These are phyloP conservation scores for Stichodactyla helianthus DNA, from an alignment of 64 coral and sea anemone species.

Conservation along the genomic window DNA sequence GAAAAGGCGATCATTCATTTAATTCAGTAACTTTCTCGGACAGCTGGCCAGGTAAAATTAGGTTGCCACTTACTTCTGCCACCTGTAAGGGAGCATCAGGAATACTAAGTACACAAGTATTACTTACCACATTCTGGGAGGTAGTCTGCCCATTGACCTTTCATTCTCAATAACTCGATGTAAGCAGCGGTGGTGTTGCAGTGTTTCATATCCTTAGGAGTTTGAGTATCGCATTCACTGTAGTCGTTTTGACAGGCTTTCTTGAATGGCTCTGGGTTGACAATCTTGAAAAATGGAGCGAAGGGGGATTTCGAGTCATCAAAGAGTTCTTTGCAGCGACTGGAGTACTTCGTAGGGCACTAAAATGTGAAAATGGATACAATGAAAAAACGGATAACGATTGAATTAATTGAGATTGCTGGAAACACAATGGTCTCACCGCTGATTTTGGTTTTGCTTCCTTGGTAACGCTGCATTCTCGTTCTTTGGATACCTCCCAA, in stretches of 20 bases:
- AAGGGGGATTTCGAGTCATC: slow-evolving; percentile 66
- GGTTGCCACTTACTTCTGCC: too few species aligned
- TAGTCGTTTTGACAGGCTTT: slow-evolving; percentile 77
- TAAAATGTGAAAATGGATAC: background rate
- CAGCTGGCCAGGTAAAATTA: too few species aligned
- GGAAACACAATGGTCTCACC: slow-evolving; percentile 2
- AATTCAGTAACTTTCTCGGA: background rate
- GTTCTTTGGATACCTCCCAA: slow-evolving; percentile 74
- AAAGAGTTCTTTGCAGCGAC: slow-evolving; percentile 70
- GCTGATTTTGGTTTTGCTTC: slow-evolving; percentile 30
- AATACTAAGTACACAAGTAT: background rate
- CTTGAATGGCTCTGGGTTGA: slow-evolving; percentile 77
- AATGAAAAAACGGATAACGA: background rate
- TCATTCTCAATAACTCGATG: slow-evolving; percentile 69
- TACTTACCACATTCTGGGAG: slow-evolving; percentile 92
- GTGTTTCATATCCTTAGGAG: slow-evolving; percentile 76
- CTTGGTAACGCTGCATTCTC: slow-evolving; percentile 35
- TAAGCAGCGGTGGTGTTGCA: slow-evolving; percentile 92
- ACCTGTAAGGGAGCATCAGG: too few species aligned
- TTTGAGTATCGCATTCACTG: slow-evolving; percentile 47
- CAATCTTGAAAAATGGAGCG: slow-evolving; percentile 57
- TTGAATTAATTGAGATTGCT: background rate
- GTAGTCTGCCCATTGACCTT: slow-evolving; percentile 67
- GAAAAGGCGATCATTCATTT: background rate
- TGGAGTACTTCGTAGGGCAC: background rate